phyloP scores from a whole-genome alignment of 2,888 invertebrate species.

The Lasioglossum marginatum region DNA sequence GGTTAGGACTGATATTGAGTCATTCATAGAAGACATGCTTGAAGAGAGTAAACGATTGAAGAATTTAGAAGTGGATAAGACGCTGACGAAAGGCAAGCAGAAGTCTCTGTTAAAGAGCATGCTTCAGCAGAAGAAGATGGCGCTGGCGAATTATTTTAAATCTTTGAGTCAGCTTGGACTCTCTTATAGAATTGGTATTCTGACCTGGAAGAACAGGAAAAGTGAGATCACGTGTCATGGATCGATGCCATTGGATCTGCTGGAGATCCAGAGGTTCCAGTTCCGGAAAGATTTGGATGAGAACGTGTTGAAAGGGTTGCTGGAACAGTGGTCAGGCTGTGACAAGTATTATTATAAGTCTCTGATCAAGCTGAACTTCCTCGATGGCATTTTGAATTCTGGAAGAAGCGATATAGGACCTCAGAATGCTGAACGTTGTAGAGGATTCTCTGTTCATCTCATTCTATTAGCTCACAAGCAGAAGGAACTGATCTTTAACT shows the following conservation, averaged over 20 bases:
- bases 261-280: constrained; percentile 5
- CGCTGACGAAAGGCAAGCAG: constrained; percentile 89
- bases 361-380: constrained; percentile 88
- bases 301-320: constrained; percentile 3
- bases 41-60: constrained; percentile 89
- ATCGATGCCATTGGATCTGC: constrained; percentile 90
- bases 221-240: constrained; percentile 87
- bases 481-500: constrained; percentile 87
- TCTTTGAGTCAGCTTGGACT: constrained; percentile 90
- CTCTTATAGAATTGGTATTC: constrained; percentile 92
- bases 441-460: constrained; percentile 93
- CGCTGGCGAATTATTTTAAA: constrained; percentile 94
- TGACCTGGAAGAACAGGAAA: constrained; percentile 78
- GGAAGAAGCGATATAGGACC: constrained; percentile 92
- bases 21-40: constrained; percentile 88
- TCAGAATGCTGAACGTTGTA: constrained; percentile 93
- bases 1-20: constrained; percentile 88
- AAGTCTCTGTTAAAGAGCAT: constrained; percentile 92
- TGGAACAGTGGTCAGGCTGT: constrained; percentile 90
- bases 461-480: constrained; percentile 89
- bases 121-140: constrained; percentile 93
- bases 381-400: constrained; percentile 87
- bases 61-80: constrained; percentile 86
- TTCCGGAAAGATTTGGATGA: not conserved
- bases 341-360: constrained; percentile 91